Evolutionary conservation across 2,888 invertebrate genomes (phyloP), one percentile per base, ranked within the genome.

Genomic region (Torymus auratus): DNA sequence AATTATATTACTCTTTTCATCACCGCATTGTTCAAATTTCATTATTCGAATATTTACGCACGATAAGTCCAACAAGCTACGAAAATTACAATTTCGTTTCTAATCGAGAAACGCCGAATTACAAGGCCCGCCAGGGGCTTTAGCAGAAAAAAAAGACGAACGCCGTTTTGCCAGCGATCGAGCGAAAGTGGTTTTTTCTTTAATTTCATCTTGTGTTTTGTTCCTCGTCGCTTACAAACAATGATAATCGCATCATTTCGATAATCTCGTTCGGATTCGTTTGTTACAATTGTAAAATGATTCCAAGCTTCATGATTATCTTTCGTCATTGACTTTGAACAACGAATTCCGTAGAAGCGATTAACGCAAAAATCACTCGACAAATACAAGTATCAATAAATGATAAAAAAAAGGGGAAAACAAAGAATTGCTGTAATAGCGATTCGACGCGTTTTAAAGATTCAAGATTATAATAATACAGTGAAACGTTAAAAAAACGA

Each of bases 21-120:
- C 10, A 76, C 62, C n/a, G 62, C 28, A 65, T 41, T 15, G 68
- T 41, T 55, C 41, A 52, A 64, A 56, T 76, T 58, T 61, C 2
- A 17, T 75, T 71, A 14, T 20, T 60, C 15, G 55, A 68, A 62
- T 52, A 74, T 55, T 41, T 56, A 67, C 50, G 75, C 62, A 69
- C 14, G 50, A 69, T 23, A 67, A 83, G 71, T 83, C 50, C 60
- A 74, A 76, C 28, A 64, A 68, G 41, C 13, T 64, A 70, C 56
- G 67, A 76, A 81, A 83, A 76, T 77, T 81, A 81, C 68, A 82
- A 80, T 83, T 83, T 80, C 67, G 71, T 74, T 74, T 79, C 67
- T 74, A 80, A 72, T 64, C 52, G 41, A 56, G 58, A 79, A 79
- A 76, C 71, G 53, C 60, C 56, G 41, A 75, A 76, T 79, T 78